Evolutionary conservation across 2,888 invertebrate species (phyloP).

Genomic region (Nomada fucata): DNA sequence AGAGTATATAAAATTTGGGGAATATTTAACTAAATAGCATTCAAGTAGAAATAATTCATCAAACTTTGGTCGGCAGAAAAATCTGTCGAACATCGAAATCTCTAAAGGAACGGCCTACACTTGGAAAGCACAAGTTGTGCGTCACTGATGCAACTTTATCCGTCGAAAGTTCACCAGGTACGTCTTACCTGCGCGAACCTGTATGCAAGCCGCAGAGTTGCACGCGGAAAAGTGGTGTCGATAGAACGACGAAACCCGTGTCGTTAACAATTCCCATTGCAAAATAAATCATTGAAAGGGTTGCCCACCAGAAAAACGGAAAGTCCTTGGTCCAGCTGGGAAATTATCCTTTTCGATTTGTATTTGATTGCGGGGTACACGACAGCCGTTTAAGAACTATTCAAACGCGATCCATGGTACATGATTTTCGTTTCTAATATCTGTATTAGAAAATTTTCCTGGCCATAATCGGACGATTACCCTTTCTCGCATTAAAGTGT

Average conservation of each 20-base stretch:
- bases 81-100: too few species aligned
- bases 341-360: constrained; percentile 16
- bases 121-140: constrained; percentile 8
- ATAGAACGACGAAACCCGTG: constrained; percentile 13
- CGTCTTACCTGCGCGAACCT: neutral
- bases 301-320: constrained; percentile 10
- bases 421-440: neutral
- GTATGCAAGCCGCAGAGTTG: neutral
- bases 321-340: neutral
- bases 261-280: constrained; percentile 15
- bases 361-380: constrained; percentile 25
- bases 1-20: too few species aligned
- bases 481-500: constrained; percentile 5
- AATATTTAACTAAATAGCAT: too few species aligned
- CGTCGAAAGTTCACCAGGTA: constrained; percentile 19
- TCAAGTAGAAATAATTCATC: too few species aligned
- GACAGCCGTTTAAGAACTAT: constrained; percentile 25
- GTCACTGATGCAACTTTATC: constrained; percentile 18
- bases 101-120: too few species aligned
- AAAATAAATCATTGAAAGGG: neutral
- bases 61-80: too few species aligned
- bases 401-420: too few species aligned
- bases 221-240: constrained; percentile 2
- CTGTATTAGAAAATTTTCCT: constrained; percentile 28
- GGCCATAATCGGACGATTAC: constrained; percentile 13